Evolutionary conservation across 2,797 vertebrate species (phyloP), one percentile per base, ranked within the genome.

Genomic region (Esox masquinongy): DNA sequence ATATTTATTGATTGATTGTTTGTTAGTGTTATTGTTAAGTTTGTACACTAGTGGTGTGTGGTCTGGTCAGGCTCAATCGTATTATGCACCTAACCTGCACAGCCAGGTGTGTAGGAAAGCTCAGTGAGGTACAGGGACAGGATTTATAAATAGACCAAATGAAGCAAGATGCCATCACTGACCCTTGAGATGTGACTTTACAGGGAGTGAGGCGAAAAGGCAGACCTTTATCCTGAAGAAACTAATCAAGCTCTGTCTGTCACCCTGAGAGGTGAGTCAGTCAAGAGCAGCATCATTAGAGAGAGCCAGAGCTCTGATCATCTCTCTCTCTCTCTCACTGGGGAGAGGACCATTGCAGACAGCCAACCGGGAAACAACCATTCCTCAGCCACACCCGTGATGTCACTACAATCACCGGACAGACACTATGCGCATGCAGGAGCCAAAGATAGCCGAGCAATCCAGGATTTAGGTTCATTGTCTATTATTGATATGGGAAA

Each of bases 171-270:
- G 81, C 76, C 78, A 17, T 85, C 83, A 84, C 81, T 91, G 92
- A 92, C 92, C 91, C 91, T 81, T 81, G 89, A 92, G 88, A 90
- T 86, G 89, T 85, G 84, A 86, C 89, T 89, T 88, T 86, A 85
- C 84, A 88, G 79, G 69, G 56, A 73, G 70, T 73, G 76, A 74
- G 74, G 86, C 72, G 81, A 87, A 89, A 90, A 88, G 89, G 91
- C 87, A 90, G 87, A 89, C 90, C 84, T 94, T 93, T 90, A 91
- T 91, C 88, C 90, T 89, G 89, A 87, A 91, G 89, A 91, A 93
- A 92, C 90, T 91, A 91, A 93, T 93, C 91, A 93, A 92, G 90
- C 84, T 83, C 86, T 89, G 91, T 91, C 91, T 90, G 91, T 92
- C 90, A 91, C 90, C 78, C 86, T 86, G 11, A 86, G 88, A 89